Conservation (phyloP, 2,888 invertebrate genomes). For the Acleris literana region DNA sequence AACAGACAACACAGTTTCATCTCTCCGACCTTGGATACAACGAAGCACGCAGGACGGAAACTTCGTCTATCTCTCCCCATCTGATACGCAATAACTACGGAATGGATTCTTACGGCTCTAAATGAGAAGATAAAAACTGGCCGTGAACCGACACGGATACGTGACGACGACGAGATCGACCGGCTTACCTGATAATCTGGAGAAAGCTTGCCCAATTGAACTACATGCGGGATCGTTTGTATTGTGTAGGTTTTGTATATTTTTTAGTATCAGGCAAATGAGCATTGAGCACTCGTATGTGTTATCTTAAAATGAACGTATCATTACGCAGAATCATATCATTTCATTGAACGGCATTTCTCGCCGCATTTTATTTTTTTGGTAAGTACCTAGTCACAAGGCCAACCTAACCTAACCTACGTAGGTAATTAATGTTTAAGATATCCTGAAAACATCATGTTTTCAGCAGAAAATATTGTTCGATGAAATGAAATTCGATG, state of each 20-base stretch:
- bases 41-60: background rate
- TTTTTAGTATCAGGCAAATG: background rate
- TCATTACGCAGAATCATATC: too few relatives aligned
- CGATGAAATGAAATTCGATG: too few relatives aligned
- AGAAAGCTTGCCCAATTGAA: conserved; percentile 25
- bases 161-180: conserved; percentile 28
- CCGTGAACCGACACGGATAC: conserved; percentile 24
- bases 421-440: too few relatives aligned
- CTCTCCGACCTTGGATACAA: too few relatives aligned
- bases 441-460: too few relatives aligned
- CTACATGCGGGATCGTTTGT: conserved; percentile 4
- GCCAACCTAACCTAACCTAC: too few relatives aligned
- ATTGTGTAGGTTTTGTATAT: background rate
- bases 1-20: too few relatives aligned
- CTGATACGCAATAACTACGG: conserved; percentile 12
- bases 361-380: too few relatives aligned
- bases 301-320: too few relatives aligned
- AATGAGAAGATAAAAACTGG: conserved; percentile 26
- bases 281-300: background rate
- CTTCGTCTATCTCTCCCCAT: conserved; percentile 15
- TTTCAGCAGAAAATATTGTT: too few relatives aligned
- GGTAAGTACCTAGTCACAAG: too few relatives aligned
- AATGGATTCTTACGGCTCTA: conserved; percentile 22
- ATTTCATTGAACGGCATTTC: too few relatives aligned
- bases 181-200: conserved; percentile 26